Evolutionary conservation across 2,797 vertebrate species (phyloP).

Genomic region (Danio jaintianensis): DNA sequence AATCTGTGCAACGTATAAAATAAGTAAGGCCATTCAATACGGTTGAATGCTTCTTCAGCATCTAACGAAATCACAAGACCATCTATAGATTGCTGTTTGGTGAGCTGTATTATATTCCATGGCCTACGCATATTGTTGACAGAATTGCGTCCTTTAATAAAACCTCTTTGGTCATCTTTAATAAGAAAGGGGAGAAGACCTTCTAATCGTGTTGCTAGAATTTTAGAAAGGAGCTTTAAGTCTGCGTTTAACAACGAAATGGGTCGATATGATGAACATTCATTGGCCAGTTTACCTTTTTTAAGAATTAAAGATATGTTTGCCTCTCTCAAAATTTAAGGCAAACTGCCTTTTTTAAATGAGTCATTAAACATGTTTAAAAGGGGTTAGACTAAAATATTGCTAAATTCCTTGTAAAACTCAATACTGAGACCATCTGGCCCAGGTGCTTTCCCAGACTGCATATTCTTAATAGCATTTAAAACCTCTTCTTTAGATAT

Average conservation of each 20-base stretch:
- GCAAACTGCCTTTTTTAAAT: neutral
- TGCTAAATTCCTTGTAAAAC: neutral
- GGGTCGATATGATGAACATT: neutral
- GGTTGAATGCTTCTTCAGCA: no score
- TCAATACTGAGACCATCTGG: neutral
- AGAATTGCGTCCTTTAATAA: neutral
- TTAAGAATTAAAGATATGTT: conserved; percentile 21
- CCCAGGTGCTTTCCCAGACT: no score
- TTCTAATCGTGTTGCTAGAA: neutral
- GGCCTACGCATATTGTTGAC: neutral
- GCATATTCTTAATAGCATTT: no score
- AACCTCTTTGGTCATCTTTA: neutral
- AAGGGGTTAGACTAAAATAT: neutral
- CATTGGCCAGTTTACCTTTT: neutral
- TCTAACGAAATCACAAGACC: no score
- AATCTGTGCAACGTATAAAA: no score
- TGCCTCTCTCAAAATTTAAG: conserved; percentile 3
- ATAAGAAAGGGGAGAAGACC: neutral
- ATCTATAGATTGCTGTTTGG: no score
- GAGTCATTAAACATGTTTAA: conserved; percentile 16
- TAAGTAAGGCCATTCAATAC: no score
- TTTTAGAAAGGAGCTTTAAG: conserved; percentile 4
- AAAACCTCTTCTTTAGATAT: no score
- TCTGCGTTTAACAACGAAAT: neutral
- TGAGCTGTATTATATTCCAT: no score